These are phyloP conservation scores for Nycticebus coucang DNA, from an alignment of 2,113 vertebrate genomes.

Conservation along the genomic window DNA sequence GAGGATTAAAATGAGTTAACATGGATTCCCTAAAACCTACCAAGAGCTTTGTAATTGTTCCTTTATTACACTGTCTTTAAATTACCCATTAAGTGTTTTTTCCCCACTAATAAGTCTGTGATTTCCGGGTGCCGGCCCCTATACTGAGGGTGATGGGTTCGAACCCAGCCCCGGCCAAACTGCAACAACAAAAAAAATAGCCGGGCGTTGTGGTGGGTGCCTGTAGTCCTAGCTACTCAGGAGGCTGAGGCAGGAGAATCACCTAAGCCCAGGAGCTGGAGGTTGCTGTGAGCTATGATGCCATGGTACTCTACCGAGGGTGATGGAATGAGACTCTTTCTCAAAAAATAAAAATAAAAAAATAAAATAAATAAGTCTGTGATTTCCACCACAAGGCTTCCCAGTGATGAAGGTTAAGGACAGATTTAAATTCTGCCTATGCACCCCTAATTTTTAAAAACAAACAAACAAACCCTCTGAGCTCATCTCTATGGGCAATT, in stretches of 20 bases:
- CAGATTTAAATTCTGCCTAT: neutral
- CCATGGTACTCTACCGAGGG: too few species aligned
- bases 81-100: neutral
- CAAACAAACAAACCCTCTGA: neutral
- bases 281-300: too few species aligned
- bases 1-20: conserved; percentile 35
- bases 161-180: too few species aligned
- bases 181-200: too few species aligned
- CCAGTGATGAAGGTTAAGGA: neutral
- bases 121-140: too few species aligned
- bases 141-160: too few species aligned
- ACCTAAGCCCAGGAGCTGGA: too few species aligned
- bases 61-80: neutral
- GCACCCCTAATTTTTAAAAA: neutral
- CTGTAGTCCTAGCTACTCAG: too few species aligned
- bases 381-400: neutral
- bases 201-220: too few species aligned
- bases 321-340: too few species aligned
- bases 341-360: too few species aligned
- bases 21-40: neutral
- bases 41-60: neutral
- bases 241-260: too few species aligned
- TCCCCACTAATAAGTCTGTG: neutral
- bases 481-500: neutral
- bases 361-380: neutral